A percentile compares a stretch with the other conserved stretches of the same genome.
Evolutionary conservation across 2,888 invertebrate genomes (phyloP).

Genomic region (Odontocerum albicorne): DNA sequence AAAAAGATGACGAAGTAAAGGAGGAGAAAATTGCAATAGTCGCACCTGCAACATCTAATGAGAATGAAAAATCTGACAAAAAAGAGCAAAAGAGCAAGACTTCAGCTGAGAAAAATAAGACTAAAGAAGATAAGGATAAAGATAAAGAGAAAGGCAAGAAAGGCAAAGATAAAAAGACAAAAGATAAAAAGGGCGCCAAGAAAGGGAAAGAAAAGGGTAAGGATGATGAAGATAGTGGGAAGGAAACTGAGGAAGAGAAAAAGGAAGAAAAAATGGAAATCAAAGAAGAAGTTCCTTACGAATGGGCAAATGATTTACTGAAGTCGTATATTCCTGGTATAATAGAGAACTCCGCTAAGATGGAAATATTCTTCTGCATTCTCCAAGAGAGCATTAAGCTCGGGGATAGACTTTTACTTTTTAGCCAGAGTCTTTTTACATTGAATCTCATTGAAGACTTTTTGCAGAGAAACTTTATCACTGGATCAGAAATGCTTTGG

Average conservation of each 20-base stretch:
- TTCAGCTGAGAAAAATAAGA: constrained; percentile 1
- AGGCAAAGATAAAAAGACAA: constrained; percentile 45
- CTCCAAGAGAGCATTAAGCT: constrained; percentile 83
- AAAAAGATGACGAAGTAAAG: constrained; percentile 17
- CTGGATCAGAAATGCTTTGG: constrained; percentile 76
- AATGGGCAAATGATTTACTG: constrained; percentile 83
- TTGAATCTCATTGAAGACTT: constrained; percentile 94
- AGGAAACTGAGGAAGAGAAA: constrained; percentile 58
- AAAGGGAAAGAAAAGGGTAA: constrained; percentile 52
- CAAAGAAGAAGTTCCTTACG: constrained; percentile 83
- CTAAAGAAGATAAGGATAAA: constrained; percentile 40
- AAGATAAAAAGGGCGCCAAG: constrained; percentile 49
- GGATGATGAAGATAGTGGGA: constrained; percentile 53
- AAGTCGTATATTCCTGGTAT: constrained; percentile 87
- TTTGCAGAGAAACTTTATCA: constrained; percentile 71
- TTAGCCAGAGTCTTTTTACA: constrained; percentile 95
- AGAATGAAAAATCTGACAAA: constrained; percentile 25
- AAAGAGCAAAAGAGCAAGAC: neutral
- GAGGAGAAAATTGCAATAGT: constrained; percentile 22
- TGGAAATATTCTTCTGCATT: constrained; percentile 90
- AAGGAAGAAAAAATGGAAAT: constrained; percentile 71
- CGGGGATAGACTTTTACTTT: constrained; percentile 90
- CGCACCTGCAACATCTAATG: constrained; percentile 38
- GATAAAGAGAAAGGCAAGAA: constrained; percentile 45
- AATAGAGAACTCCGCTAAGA: constrained; percentile 92